Evolutionary conservation across 2,113 vertebrate species (phyloP), one percentile per base, ranked within the genome.

Genomic region (Setophaga coronata): DNA sequence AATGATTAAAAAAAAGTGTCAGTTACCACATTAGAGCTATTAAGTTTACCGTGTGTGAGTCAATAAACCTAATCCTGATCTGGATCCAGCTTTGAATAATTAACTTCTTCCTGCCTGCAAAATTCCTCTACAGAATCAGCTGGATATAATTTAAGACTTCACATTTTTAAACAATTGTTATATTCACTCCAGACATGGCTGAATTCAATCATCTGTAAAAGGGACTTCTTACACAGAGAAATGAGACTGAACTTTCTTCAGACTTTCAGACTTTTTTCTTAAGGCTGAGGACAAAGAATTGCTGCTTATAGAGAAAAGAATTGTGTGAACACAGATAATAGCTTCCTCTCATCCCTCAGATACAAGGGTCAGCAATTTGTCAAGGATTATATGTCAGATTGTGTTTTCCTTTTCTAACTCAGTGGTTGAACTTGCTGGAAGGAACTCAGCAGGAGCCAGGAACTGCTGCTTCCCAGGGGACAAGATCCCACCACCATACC

Each of bases 351-450:
- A 60, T 82, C n/a, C 62, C 57, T 72, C 57, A 77, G 66, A 90
- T 69, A 93, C 54, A 72, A 88, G 53, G 70, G 88, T 94, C 94
- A 97, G 88, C 88, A 93, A 93, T 65, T 82, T 90, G 66, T 61
- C 78, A 97, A 87, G 71, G 74, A 92, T 94, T 94, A n/a, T 79
- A 88, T 80, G 82, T 95, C 88, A 93, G 34, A 80, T 19, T 65
- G 58, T 82, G 78, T 95, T 93, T 95, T 94, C 90, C 60, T 94
- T 93, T 91, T 95, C 50, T 86, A 82, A 85, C 9, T 79, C 88
- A 92, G 90, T 69, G 82, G 92, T 72, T 92, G 45, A 91, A 92
- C 48, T 96, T 95, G 62, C 88, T 95, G 94, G 95, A 97, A 97
- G 57, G 28, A 94, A 54, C 45, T 69, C 66, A 82, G 85, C 74